phyloP scores from a whole-genome alignment of 2,888 invertebrate species.

The Drosophila eohydei region DNA sequence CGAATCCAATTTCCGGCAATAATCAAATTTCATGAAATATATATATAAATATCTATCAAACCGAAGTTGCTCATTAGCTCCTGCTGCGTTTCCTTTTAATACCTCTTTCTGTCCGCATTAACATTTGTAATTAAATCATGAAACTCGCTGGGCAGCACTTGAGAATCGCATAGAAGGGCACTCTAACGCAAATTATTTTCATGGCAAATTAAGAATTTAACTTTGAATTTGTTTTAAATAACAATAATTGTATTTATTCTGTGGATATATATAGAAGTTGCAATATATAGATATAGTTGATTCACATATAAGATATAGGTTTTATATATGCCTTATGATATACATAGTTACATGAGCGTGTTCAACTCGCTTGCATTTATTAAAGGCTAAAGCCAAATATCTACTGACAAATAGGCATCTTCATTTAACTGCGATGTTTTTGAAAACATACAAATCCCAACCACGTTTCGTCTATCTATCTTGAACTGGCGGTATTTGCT shows the following conservation, averaged over 20 bases:
- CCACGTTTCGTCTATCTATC: too few species aligned
- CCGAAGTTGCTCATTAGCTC: not conserved
- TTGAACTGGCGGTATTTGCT: not conserved
- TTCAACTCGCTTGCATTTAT: too few species aligned
- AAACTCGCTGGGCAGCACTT: not conserved
- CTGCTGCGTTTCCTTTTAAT: not conserved
- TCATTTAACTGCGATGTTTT: too few species aligned
- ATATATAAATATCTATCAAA: not conserved
- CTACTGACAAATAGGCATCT: too few species aligned
- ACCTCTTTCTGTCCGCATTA: not conserved
- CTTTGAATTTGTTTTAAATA: not conserved
- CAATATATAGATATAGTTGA: too few species aligned
- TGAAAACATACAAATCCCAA: too few species aligned
- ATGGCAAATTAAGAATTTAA: not conserved
- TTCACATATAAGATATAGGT: too few species aligned
- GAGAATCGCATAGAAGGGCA: constrained; percentile 10
- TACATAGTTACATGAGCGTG: too few species aligned
- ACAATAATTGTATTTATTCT: not conserved
- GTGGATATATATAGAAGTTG: not conserved
- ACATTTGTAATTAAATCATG: constrained; percentile 4
- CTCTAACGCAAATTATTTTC: rapidly evolving
- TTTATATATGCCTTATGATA: too few species aligned
- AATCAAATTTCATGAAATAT: constrained; percentile 8
- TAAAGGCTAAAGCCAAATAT: too few species aligned
- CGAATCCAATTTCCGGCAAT: constrained; percentile 22